Evolutionary conservation across 2,797 vertebrate genomes (phyloP).

Genomic region (Tarsius wallacei): DNA sequence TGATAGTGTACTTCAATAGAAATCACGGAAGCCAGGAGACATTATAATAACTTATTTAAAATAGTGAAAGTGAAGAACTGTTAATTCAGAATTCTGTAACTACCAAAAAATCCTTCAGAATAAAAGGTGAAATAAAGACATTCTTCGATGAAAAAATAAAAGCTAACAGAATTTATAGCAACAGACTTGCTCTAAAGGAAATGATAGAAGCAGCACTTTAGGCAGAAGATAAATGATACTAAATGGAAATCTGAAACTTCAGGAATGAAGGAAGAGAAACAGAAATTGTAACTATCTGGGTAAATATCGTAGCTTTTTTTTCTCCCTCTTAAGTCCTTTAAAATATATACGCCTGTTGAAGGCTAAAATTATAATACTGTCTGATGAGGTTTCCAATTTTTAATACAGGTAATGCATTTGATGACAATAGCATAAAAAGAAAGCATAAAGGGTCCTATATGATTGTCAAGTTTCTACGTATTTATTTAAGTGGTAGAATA

Average conservation of each 20-base stretch:
- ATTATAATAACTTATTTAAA: not conserved
- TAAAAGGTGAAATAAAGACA: conserved; percentile 18
- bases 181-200: not conserved
- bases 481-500: not conserved
- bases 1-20: not conserved
- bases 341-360: not conserved
- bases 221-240: not conserved
- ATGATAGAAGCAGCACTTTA: not conserved
- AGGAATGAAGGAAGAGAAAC: too few relatives aligned
- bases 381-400: not conserved
- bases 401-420: not conserved
- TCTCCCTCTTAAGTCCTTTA: not conserved
- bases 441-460: not conserved
- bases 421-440: not conserved
- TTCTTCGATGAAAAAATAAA: not conserved
- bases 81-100: not conserved
- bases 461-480: not conserved
- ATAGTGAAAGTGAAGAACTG: not conserved
- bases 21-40: not conserved
- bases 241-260: too few relatives aligned
- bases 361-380: not conserved
- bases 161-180: not conserved
- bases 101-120: not conserved
- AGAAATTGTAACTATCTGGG: too few relatives aligned
- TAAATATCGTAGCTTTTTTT: not conserved